These are phyloP conservation scores for Plotosus lineatus DNA, from an alignment of 2,113 vertebrate species.

Conservation along the genomic window DNA sequence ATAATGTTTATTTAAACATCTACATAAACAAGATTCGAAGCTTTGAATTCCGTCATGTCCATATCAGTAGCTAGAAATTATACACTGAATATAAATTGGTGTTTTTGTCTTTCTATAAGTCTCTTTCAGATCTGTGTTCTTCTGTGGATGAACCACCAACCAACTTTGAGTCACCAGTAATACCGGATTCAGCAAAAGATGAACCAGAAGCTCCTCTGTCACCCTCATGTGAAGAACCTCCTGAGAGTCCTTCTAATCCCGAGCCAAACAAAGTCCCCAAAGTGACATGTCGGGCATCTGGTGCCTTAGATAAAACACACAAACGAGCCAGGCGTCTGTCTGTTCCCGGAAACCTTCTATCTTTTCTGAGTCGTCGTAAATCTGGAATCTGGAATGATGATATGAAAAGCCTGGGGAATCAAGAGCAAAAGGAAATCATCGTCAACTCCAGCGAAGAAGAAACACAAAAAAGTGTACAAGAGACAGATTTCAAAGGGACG, in stretches of 20 bases:
- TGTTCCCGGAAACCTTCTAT: constrained; percentile 50
- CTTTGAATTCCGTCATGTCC: not conserved
- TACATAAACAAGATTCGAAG: not conserved
- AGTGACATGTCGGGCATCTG: constrained; percentile 47
- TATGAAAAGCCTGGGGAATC: not conserved
- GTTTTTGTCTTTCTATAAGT: constrained; percentile 39
- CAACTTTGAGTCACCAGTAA: not conserved
- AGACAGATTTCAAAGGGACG: not conserved
- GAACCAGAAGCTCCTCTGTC: not conserved
- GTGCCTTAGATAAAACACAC: constrained; percentile 44
- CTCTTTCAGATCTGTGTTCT: constrained; percentile 34
- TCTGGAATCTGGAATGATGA: constrained; percentile 56
- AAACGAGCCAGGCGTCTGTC: constrained; percentile 56
- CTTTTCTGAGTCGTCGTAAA: constrained; percentile 52
- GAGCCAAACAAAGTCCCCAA: not conserved
- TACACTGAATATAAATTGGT: not conserved
- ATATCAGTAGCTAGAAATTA: not conserved
- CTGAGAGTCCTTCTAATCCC: not conserved
- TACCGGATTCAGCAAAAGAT: not conserved
- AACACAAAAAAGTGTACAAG: not conserved
- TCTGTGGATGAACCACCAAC: not conserved
- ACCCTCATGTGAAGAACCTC: not conserved
- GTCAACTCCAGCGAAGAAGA: not conserved
- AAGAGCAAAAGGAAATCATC: not conserved
- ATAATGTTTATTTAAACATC: not conserved